These are phyloP conservation scores for Drosophila insularis DNA, from an alignment of 1,140 invertebrate species.

Conservation along the genomic window DNA sequence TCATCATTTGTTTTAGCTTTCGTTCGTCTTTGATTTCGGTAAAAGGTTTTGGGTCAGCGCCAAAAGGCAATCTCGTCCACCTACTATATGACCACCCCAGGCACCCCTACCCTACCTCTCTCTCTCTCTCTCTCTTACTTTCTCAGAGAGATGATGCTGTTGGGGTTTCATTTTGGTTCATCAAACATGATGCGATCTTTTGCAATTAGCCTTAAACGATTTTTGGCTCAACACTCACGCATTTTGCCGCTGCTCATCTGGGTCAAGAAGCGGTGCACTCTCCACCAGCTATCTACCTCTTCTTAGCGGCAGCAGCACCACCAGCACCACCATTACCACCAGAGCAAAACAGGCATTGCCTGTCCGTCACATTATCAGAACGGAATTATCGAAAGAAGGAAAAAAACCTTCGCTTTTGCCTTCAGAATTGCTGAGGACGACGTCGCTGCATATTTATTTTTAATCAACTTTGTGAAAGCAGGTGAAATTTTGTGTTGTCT, in stretches of 20 bases:
- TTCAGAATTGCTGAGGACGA: slow-evolving; percentile 40
- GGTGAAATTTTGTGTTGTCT: slow-evolving; percentile 63
- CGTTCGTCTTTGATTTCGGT: slow-evolving; percentile 33
- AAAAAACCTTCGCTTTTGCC: slow-evolving; percentile 9
- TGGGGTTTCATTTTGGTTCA: slow-evolving; percentile 42
- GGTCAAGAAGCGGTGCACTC: slow-evolving; percentile 32
- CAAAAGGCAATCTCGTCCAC: slow-evolving; percentile 49
- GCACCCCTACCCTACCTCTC: slow-evolving; percentile 24
- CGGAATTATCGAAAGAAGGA: slow-evolving; percentile 70
- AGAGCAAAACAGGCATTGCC: slow-evolving; percentile 17
- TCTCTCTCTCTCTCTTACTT: slow-evolving; percentile 1
- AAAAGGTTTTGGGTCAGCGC: slow-evolving; percentile 77
- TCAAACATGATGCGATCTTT: slow-evolving; percentile 73
- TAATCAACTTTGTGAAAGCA: slow-evolving; percentile 82
- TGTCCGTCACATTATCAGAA: slow-evolving; percentile 77
- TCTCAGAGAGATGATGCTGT: slow-evolving; percentile 1
- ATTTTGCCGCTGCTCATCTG: slow-evolving; percentile 41
- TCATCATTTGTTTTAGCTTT: slow-evolving; percentile 69
- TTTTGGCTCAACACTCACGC: slow-evolving; percentile 78
- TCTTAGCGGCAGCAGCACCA: neutral
- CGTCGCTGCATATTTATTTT: slow-evolving; percentile 76
- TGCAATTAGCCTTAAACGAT: slow-evolving; percentile 81
- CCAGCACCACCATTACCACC: neutral
- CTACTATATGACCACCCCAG: slow-evolving; percentile 46
- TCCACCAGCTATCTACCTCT: neutral